Conservation (phyloP, 2,888 invertebrate species). For the Willowsia nigromaculata region DNA sequence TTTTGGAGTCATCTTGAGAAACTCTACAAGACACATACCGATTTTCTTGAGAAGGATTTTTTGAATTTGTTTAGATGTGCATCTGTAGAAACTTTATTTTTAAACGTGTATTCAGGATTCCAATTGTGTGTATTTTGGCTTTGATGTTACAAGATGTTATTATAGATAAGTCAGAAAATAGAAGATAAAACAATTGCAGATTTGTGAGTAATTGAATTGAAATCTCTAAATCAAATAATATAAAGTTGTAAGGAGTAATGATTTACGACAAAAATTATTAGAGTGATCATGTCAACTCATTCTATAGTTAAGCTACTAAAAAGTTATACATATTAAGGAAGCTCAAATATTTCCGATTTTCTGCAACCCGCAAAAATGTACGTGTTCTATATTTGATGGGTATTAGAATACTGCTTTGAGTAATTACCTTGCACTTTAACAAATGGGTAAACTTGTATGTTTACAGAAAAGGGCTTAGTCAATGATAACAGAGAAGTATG, state of each 20-base stretch:
- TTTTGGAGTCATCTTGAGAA: no score
- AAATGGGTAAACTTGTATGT: background rate
- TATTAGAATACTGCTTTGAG: no score
- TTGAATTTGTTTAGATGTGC: no score
- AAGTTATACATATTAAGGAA: background rate
- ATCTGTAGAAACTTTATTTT: no score
- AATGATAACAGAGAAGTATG: background rate
- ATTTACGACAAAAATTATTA: background rate
- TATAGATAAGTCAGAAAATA: background rate
- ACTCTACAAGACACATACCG: no score
- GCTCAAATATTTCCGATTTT: background rate
- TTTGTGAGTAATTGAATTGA: background rate
- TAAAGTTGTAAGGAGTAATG: background rate
- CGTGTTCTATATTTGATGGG: background rate
- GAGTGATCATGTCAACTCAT: background rate
- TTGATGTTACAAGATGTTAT: no score
- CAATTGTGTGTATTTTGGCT: no score
- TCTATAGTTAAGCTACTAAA: background rate
- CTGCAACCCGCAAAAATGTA: background rate
- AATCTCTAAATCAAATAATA: background rate
- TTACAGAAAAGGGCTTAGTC: background rate
- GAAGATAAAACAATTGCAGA: background rate
- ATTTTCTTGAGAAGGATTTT: no score
- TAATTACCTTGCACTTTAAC: no score
- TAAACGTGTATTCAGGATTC: no score